A percentile compares a stretch with the other conserved stretches of the same genome.
phyloP scores from a whole-genome alignment of 2,797 vertebrate species.

The Salmo trutta region DNA sequence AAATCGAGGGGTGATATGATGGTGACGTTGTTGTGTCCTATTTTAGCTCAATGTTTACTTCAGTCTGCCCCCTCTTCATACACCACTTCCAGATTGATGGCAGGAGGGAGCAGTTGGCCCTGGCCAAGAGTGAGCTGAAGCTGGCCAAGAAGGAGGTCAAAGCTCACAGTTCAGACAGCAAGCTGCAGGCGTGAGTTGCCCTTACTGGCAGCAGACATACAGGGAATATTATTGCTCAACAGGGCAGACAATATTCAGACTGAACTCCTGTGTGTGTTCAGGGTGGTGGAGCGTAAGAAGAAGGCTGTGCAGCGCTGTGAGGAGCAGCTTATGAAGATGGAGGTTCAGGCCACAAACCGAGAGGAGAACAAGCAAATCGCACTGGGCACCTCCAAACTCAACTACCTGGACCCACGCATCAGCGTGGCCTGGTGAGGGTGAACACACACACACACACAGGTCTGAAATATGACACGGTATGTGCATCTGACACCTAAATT shows the following conservation, averaged over 20 bases:
- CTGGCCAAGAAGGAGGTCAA: conserved; percentile 69
- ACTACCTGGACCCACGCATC: conserved; percentile 85
- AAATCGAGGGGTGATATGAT: background rate
- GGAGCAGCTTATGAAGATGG: conserved; percentile 81
- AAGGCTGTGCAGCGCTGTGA: conserved; percentile 75
- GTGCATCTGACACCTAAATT: background rate
- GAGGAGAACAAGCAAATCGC: conserved; percentile 85
- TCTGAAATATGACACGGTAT: background rate
- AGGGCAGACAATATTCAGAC: background rate
- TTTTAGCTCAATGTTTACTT: background rate
- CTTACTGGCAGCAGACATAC: background rate
- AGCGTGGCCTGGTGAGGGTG: conserved; percentile 63
- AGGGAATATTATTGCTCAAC: background rate
- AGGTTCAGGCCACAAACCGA: conserved; percentile 81
- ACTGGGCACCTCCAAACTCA: conserved; percentile 84
- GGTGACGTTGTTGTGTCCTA: background rate
- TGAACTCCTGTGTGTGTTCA: conserved; percentile 31
- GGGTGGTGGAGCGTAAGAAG: conserved; percentile 74
- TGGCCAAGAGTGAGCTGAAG: conserved; percentile 70
- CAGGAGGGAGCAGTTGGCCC: conserved; percentile 68
- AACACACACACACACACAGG: background rate
- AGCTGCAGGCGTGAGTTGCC: conserved; percentile 65
- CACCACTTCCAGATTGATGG: conserved; percentile 62
- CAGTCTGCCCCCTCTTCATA: background rate
- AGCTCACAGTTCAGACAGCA: conserved; percentile 54